These are phyloP conservation scores for Epinephelus coioides DNA, from an alignment of 2,797 vertebrate species.

Conservation along the genomic window DNA sequence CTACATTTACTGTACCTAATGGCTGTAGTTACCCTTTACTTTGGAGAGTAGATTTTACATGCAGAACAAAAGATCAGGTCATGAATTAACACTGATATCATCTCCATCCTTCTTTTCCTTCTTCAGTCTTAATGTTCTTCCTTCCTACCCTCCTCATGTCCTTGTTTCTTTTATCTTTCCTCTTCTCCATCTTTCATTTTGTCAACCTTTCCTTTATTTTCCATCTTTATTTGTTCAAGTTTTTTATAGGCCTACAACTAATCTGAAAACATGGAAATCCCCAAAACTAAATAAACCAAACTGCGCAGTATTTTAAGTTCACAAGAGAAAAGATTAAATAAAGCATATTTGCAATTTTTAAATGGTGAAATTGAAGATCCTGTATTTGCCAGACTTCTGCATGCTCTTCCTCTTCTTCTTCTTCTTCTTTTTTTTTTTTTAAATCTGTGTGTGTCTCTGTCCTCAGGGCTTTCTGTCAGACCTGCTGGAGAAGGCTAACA, in stretches of 20 bases:
- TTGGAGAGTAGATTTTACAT: not conserved
- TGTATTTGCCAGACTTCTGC: not conserved
- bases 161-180: not conserved
- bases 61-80: not conserved
- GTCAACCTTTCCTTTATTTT: not conserved
- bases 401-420: not conserved
- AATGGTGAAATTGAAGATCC: not conserved
- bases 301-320: not conserved
- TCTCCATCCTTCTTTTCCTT: not conserved
- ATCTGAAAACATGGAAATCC: not conserved
- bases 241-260: not conserved
- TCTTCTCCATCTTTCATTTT: not conserved
- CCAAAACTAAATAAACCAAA: not conserved
- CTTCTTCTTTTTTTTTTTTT: not conserved
- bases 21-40: not conserved
- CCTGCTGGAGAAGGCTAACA: slow-evolving; percentile 95
- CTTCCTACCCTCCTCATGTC: not conserved
- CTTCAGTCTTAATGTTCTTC: not conserved
- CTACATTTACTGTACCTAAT: not conserved
- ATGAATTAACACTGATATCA: not conserved
- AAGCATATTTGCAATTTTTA: not conserved
- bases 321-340: not conserved
- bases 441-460: slow-evolving; percentile 39
- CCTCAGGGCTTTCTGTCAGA: slow-evolving; percentile 95
- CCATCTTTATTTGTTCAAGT: not conserved